Percentiles rank a stretch among this genome's conserved stretches.
Evolutionary conservation across 1,140 invertebrate genomes (phyloP).

Genomic region (Prorops nasuta): DNA sequence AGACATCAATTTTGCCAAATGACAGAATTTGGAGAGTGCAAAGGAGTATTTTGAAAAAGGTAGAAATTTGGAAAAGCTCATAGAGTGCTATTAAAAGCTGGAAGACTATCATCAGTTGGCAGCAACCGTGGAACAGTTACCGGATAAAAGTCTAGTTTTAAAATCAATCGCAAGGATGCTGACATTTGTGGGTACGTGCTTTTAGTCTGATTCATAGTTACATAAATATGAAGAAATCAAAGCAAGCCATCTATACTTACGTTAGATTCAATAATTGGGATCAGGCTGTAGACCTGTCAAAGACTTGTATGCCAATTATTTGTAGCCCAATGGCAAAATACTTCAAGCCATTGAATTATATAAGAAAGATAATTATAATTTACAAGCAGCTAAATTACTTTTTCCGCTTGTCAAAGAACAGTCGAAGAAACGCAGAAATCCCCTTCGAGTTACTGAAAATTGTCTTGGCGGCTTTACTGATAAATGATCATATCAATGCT

Average conservation of each 20-base stretch:
- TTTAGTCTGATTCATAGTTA: constrained; percentile 80
- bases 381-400: constrained; percentile 65
- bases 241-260: constrained; percentile 82
- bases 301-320: constrained; percentile 79
- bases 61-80: constrained; percentile 76
- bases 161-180: constrained; percentile 78
- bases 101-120: constrained; percentile 90
- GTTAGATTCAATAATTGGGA: constrained; percentile 88
- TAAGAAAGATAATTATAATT: constrained; percentile 75
- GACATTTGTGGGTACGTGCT: constrained; percentile 81
- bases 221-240: constrained; percentile 75
- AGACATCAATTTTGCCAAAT: too few relatives aligned
- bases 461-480: constrained; percentile 84
- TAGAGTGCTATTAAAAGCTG: constrained; percentile 89
- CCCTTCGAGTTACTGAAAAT: constrained; percentile 83
- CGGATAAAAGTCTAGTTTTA: constrained; percentile 74
- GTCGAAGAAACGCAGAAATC: constrained; percentile 65
- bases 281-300: constrained; percentile 80
- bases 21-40: constrained; percentile 85
- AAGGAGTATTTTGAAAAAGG: constrained; percentile 86
- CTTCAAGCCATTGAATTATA: constrained; percentile 87
- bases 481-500: constrained; percentile 78
- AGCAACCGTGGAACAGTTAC: constrained; percentile 68
- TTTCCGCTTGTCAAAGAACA: constrained; percentile 71
- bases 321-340: constrained; percentile 74